These are phyloP conservation scores for Protobothrops flavoviridis DNA, from an alignment of 2,113 vertebrate species.

Conservation along the genomic window DNA sequence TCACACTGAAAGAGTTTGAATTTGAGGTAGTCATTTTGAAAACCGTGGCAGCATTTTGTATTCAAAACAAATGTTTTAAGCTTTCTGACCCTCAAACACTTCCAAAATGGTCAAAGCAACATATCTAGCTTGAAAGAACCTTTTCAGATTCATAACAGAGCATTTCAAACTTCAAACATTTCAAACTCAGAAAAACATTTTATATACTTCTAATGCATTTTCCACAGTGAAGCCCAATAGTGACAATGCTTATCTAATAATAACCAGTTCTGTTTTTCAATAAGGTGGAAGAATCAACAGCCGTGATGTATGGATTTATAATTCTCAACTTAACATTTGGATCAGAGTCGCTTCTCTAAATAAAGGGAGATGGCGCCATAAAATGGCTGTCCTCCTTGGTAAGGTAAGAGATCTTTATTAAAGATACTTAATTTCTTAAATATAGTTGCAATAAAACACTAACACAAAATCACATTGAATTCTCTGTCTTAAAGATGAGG, in stretches of 20 bases:
- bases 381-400: slow-evolving; percentile 96
- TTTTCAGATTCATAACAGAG: not conserved
- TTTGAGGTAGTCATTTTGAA: not conserved
- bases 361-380: slow-evolving; percentile 98
- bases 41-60: not conserved
- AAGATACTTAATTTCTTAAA: not conserved
- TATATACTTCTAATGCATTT: not conserved
- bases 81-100: not conserved
- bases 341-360: slow-evolving; percentile 96
- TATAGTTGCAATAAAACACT: not conserved
- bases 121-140: not conserved
- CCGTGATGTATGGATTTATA: slow-evolving; percentile 98
- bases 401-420: slow-evolving; percentile 81
- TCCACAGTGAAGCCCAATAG: not conserved
- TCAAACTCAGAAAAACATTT: not conserved
- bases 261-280: slow-evolving; percentile 32
- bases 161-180: not conserved
- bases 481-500: not conserved
- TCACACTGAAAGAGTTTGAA: not conserved
- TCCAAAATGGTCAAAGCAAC: not conserved
- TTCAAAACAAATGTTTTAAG: not conserved
- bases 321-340: slow-evolving; percentile 98
- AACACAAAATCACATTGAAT: not conserved
- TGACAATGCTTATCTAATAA: not conserved
- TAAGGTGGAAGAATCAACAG: slow-evolving; percentile 96